Conservation (phyloP, 2,113 vertebrate genomes). For the Sarotherodon lohbergeri region DNA sequence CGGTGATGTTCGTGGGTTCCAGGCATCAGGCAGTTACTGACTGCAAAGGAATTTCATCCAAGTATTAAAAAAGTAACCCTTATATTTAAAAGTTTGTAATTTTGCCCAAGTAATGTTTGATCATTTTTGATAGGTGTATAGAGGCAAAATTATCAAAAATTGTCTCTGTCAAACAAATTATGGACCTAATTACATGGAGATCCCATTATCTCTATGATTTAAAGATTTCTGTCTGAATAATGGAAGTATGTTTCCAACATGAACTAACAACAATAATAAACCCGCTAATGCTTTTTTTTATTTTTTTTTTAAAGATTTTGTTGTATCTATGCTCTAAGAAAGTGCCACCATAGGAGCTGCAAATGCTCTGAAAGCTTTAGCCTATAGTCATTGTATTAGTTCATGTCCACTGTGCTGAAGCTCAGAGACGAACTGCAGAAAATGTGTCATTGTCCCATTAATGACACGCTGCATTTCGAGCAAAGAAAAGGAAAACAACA, state of each 20-base stretch:
- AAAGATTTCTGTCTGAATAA: not conserved
- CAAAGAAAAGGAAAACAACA: not conserved
- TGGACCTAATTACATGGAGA: not conserved
- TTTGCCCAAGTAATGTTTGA: not conserved
- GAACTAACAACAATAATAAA: not conserved
- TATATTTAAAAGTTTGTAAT: not conserved
- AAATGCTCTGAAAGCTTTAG: not conserved
- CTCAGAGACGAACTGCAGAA: not conserved
- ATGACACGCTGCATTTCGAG: fast-evolving
- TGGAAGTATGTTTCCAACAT: not conserved
- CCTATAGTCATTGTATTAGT: not conserved
- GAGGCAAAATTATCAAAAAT: not conserved
- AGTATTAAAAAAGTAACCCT: fast-evolving
- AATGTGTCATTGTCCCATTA: not conserved
- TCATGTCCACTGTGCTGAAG: not conserved
- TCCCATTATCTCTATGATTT: not conserved
- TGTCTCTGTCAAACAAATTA: not conserved
- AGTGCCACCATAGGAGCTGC: not conserved
- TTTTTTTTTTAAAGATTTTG: not conserved
- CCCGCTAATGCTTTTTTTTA: not conserved
- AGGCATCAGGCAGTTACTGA: not conserved
- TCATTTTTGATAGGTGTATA: not conserved
- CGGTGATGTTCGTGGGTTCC: not conserved
- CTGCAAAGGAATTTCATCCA: not conserved
- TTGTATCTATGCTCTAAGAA: not conserved